Base-by-base conservation (phyloP, 2,113 vertebrate species). In the Pseudorectes ferrugineus region DNA sequence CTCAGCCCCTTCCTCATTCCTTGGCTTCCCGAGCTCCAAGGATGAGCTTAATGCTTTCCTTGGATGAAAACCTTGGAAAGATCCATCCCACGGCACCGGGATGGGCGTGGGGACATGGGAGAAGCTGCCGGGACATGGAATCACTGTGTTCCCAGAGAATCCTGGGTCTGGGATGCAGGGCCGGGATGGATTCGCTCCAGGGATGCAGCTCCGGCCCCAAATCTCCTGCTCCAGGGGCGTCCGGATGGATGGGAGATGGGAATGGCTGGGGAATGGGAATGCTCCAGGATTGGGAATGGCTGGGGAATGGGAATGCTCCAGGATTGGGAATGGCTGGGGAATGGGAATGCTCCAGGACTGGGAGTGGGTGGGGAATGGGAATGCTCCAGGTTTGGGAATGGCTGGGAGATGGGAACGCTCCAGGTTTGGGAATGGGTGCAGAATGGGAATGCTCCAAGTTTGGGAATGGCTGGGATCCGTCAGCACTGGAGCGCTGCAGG, bases 401-500 rank as follows among this genome's bases (percentile, higher is more conserved):
- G 19, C 52, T n/a, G 55, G 55, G 54, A 1, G 0, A 33, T 31
- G 52, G 29, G 19, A 55, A 31, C 4, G 28, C 18, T 19, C 17
- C 29, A 20, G 51, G 43, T 10, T 38, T 46, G 45, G 45, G 45
- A 46, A 46, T 46, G 45, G 45, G 21, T 46, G 45, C 21, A 22
- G 20, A 20, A 48, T 49, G 48, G 48, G 24, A 49, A 49, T 14
- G 14, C 14, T 25, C 24, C 24, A 23, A 24, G 24, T 4, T 9
- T 33, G 54, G 54, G 54, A 57, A 33, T 52, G 63, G 6, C 24
- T 33, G 87, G 24, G 79, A 36, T 73, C 40, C 2, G 0, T 36
- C 12, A 20, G 33, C 65, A 16, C 38, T 5, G 1, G 15, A 8
- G 21, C 0, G 0, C 28, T 11, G 52, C 15, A 42, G 19, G 61